These are phyloP conservation scores for Alligator sinensis DNA, from an alignment of 2,113 vertebrate species.

Conservation along the genomic window DNA sequence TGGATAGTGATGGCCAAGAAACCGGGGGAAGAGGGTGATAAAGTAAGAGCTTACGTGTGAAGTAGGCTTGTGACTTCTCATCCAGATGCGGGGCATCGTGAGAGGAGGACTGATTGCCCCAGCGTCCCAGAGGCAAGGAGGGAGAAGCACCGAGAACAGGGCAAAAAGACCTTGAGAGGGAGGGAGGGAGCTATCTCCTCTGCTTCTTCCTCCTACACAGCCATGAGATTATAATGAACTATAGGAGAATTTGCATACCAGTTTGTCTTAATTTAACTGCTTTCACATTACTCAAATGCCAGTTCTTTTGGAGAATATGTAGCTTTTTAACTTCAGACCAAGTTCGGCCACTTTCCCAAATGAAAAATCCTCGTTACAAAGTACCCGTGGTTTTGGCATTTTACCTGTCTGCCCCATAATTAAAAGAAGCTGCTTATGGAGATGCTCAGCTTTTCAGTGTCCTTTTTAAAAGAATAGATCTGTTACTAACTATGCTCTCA, in stretches of 20 bases:
- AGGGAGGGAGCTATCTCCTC: too few species aligned
- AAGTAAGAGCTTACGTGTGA: not conserved
- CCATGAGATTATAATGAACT: constrained; percentile 39
- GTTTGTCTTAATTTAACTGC: constrained; percentile 62
- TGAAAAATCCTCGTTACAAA: constrained; percentile 14
- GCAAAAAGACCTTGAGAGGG: too few species aligned
- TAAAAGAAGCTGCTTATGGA: not conserved
- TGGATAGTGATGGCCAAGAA: not conserved
- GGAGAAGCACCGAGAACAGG: not conserved
- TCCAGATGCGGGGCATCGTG: not conserved
- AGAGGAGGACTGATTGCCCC: rapidly evolving
- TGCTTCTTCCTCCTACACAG: too few species aligned
- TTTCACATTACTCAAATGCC: constrained; percentile 49
- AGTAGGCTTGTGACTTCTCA: rapidly evolving
- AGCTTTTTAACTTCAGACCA: constrained; percentile 63
- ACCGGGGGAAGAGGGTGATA: not conserved
- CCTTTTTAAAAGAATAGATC: not conserved
- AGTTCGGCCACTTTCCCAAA: constrained; percentile 51
- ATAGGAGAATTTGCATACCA: constrained; percentile 58
- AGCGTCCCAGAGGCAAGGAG: not conserved
- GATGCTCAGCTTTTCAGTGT: not conserved
- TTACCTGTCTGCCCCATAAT: not conserved
- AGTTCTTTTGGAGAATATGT: constrained; percentile 58
- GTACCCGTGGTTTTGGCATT: not conserved
- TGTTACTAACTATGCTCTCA: not conserved